These are phyloP conservation scores for Heterodera filipjevi DNA, from an alignment of 2,888 invertebrate species.

Conservation along the genomic window DNA sequence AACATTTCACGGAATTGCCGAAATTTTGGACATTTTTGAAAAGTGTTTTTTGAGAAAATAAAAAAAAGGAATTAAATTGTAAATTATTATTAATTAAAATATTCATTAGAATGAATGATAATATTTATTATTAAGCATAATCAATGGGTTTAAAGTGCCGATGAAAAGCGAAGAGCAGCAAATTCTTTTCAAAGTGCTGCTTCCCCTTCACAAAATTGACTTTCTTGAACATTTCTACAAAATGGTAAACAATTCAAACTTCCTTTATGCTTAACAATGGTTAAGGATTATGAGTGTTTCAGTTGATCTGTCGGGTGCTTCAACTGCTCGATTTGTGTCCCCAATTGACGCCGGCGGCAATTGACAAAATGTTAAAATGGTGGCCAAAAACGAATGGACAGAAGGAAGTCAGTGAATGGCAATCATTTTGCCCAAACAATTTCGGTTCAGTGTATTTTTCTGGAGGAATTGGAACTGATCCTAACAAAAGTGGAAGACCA, in stretches of 20 bases:
- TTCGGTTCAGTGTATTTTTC: background rate
- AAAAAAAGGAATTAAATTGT: background rate
- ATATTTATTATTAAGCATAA: background rate
- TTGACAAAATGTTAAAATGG: background rate
- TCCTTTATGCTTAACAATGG: background rate
- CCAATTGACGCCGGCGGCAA: background rate
- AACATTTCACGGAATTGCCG: background rate
- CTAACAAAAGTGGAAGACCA: background rate
- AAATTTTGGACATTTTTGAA: background rate
- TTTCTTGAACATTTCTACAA: background rate
- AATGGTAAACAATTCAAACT: no score
- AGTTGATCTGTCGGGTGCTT: background rate
- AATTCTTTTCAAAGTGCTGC: background rate
- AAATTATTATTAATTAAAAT: no score
- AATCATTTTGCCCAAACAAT: background rate
- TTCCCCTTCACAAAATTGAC: background rate
- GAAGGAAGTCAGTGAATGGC: background rate
- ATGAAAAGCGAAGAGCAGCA: background rate
- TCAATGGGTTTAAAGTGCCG: background rate
- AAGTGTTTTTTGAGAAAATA: background rate
- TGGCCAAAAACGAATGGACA: conserved; percentile 3
- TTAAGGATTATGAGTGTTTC: background rate
- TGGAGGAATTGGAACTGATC: conserved; percentile 1
- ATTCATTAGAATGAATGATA: no score
- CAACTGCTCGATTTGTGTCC: conserved; percentile 16